phyloP scores from a whole-genome alignment of 2,888 invertebrate genomes.

The Athalia cordata region DNA sequence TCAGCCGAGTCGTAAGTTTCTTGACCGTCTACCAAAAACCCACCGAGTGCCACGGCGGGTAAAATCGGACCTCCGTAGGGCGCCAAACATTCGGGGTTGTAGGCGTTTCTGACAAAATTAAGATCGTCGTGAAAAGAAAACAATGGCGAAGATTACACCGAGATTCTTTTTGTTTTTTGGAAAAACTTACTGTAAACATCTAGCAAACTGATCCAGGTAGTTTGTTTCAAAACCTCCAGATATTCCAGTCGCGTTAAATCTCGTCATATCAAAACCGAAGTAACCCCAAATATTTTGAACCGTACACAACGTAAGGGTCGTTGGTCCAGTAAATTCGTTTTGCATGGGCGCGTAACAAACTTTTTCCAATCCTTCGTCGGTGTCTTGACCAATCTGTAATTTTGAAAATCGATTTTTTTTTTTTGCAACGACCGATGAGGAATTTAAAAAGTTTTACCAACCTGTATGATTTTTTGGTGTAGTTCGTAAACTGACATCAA shows the following conservation, averaged over 20 bases:
- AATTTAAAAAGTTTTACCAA: constrained; percentile 63
- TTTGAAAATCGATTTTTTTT: neutral
- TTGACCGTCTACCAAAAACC: constrained; percentile 77
- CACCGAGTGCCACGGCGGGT: constrained; percentile 90
- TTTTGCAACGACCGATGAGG: neutral
- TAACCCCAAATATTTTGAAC: constrained; percentile 89
- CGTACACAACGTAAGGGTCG: constrained; percentile 81
- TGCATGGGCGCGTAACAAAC: constrained; percentile 92
- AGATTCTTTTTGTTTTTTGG: neutral
- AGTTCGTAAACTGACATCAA: constrained; percentile 82
- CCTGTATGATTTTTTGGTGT: constrained; percentile 80
- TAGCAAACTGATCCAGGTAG: constrained; percentile 76
- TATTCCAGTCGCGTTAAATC: constrained; percentile 71
- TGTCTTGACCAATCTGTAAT: constrained; percentile 75
- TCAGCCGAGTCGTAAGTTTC: constrained; percentile 74
- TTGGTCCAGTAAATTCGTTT: constrained; percentile 78
- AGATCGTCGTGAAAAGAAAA: no score
- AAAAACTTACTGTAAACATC: constrained; percentile 74
- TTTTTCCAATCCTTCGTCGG: constrained; percentile 77
- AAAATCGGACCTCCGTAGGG: constrained; percentile 92
- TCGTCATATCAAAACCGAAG: constrained; percentile 78
- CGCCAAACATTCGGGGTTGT: constrained; percentile 82
- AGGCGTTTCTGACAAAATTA: no score
- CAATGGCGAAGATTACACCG: no score
- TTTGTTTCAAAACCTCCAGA: constrained; percentile 59